Base-by-base conservation (phyloP, 2,797 vertebrate genomes). In the Myiotriccus ornatus region DNA sequence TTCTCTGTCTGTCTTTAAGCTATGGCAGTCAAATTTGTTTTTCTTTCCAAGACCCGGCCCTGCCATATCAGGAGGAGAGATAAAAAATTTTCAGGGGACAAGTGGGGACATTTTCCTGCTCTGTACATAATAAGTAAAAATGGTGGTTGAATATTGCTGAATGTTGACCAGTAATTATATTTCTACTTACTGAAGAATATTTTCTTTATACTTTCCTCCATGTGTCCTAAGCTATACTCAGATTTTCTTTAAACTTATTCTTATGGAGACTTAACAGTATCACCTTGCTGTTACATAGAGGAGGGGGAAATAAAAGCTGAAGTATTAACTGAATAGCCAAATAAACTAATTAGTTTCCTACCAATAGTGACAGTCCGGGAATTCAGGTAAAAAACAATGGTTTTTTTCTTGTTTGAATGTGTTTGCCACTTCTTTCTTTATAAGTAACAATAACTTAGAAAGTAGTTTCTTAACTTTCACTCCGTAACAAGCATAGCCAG, bases 401-500 rank as follows among this genome's bases (percentile, higher is more conserved):
- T 11, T 87, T 13, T 74, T 67, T 71, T 62, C 64, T 63, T 91
- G 10, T 28, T 90, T 70, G 56, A 94, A 82, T 89, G 50, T 47
- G 27, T 57, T 91, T 94, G 11, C 63, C 37, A 47, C 37, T 57
- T 94, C 25, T 87, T 92, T 73, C 74, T 41, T 18, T 76, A 34
- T 41, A 74, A 57, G 52, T 65, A 76, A 81, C 37, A 65, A 22
- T 44, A 80, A 87, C 49, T 80, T 63, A 63, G 46, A 84, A 90
- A 63, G 50, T 60, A 73, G 27, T 91, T 95, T 63, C 64, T 69
- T 76, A 80, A 65, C 68, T 32, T 47, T 78, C 30, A 4, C 39
- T 90, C 59, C 52, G 13, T 60, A 91, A 84, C 53, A 92, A 88
- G 63, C 73, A 77, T 39, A 82, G 32, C 95, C 95, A 97, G 94